Evolutionary conservation across 2,113 vertebrate species (phyloP), one percentile per base, ranked within the genome.

Genomic region (Corynorhinus townsendii): DNA sequence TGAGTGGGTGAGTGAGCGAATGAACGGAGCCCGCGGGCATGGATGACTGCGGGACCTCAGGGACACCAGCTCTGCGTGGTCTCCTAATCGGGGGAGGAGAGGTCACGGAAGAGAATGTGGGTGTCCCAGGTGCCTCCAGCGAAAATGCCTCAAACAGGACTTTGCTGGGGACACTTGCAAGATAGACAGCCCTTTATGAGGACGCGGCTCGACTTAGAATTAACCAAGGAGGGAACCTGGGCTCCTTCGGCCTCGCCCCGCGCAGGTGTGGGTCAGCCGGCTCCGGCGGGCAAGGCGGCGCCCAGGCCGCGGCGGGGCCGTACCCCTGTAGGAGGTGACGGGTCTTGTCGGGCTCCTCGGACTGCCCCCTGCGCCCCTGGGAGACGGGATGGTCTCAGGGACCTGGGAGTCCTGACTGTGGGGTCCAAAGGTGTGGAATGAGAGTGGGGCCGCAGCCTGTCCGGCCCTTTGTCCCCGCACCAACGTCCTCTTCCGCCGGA

Each of bases 31-130:
- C 20, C 1, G 10, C 17, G 5, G 75, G 33, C 8, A 0, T 30
- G 1, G 38, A 0, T 0, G 0, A 26, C 8, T 4, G 4, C 0
- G 2, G 24, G 0, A 5, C 77, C 33, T 5, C 22, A 5, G 35
- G 35, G 38, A 11, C 17, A 0, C 45, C 9, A 28, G 16, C 43
- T 24, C 17, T 10, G 22, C 8, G 10, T 10, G 10, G 38, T 11
- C 4, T 30, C 3, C 49, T 59, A 7, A 11, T 2, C 0, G 24
- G 14, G 38, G 52, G 33, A 5, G 17, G 49, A 15, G 38, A 43
- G 75, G 66, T 0, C 0, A 0, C 8, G 0, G 33, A 35, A 38
- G 62, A 45, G 40, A 9, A 6, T 0, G 17, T 6, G 2, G 28
- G 26, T 4, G 47, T 3, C 6, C 7, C 19, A 1, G 19, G 19